phyloP scores from a whole-genome alignment of 35 echinoderm and acorn worm species.

The Eucidaris tribuloides region DNA sequence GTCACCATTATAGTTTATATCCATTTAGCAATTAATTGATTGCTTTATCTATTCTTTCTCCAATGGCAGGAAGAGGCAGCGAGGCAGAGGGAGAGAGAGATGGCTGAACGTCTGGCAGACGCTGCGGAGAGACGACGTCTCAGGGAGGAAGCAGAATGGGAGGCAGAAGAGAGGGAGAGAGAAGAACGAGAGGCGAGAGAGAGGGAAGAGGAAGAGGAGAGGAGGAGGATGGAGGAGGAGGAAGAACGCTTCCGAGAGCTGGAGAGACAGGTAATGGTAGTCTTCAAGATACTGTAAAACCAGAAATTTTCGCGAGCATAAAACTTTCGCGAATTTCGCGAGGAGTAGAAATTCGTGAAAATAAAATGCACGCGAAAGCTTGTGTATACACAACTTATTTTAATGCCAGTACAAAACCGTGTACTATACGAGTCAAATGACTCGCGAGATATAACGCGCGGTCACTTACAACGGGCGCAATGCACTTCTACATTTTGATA shows the following conservation, averaged over 20 bases:
- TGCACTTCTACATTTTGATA: no score
- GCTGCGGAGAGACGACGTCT: slow-evolving; percentile 71
- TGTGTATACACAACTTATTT: no score
- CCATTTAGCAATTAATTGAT: no score
- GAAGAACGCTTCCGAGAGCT: slow-evolving; percentile 89
- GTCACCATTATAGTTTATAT: background rate
- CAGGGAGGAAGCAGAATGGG: slow-evolving; percentile 62
- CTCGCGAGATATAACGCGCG: no score
- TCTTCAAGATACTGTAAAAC: no score
- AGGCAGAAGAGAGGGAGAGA: slow-evolving; percentile 59
- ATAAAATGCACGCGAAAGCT: no score
- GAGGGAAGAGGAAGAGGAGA: slow-evolving; percentile 79
- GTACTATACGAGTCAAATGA: no score
- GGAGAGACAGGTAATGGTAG: slow-evolving; percentile 90
- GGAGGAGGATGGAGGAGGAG: slow-evolving; percentile 65
- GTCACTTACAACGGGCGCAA: no score
- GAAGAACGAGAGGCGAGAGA: slow-evolving; percentile 80
- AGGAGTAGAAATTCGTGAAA: no score
- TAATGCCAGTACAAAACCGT: no score
- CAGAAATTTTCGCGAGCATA: no score
- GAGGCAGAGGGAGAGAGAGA: slow-evolving; percentile 81
- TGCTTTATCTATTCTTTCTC: background rate
- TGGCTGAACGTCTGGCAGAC: slow-evolving; percentile 80
- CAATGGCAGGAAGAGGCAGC: slow-evolving; percentile 80
- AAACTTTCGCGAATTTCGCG: no score